Evolutionary conservation across 64 coral and sea anemone genomes (phyloP).

Genomic region (Trachythela sp.): DNA sequence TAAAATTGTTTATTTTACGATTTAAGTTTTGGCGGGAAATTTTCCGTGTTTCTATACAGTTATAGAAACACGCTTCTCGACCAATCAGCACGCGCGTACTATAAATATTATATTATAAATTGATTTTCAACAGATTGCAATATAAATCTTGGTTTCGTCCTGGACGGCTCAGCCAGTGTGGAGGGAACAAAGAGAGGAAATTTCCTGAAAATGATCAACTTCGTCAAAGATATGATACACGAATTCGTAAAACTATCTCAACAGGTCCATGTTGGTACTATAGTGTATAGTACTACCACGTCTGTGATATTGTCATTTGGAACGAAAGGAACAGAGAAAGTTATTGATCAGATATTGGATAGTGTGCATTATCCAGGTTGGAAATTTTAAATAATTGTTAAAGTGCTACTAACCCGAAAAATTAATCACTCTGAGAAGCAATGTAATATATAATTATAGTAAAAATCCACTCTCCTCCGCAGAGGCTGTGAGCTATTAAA

Average conservation of each 20-base stretch:
- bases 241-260: background rate
- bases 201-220: conserved; percentile 23
- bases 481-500: too few species aligned
- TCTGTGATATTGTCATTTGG: background rate
- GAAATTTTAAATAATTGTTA: background rate
- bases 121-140: background rate
- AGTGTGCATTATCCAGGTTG: background rate
- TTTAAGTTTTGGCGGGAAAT: too few species aligned
- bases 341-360: background rate
- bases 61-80: too few species aligned
- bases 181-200: background rate
- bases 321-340: background rate
- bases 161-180: conserved; percentile 6
- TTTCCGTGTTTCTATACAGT: too few species aligned
- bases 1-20: too few species aligned
- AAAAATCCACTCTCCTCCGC: too few species aligned
- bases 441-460: too few species aligned
- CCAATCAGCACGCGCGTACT: too few species aligned
- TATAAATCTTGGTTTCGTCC: background rate
- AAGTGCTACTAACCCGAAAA: too few species aligned
- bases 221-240: conserved; percentile 6
- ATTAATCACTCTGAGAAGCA: too few species aligned
- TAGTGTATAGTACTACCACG: background rate
- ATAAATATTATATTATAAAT: background rate
- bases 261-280: background rate